Conservation (phyloP, 2,888 invertebrate genomes). For the Temnothorax unifasciatus region DNA sequence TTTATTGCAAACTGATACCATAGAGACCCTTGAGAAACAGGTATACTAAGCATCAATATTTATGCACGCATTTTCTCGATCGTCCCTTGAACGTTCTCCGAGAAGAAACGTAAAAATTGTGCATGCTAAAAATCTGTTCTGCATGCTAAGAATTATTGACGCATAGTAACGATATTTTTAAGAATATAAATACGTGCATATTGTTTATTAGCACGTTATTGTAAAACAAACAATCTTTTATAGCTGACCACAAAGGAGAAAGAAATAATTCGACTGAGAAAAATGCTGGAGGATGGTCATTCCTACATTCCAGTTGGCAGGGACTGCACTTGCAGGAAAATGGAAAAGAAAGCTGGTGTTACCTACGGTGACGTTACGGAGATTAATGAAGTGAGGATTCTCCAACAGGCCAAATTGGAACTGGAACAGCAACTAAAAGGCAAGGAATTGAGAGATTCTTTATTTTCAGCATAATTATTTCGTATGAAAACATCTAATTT, state of each 20-base stretch:
- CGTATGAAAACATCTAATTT: constrained; percentile 1
- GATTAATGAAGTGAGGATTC: constrained; percentile 87
- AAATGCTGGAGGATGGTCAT: constrained; percentile 91
- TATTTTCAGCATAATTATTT: neutral
- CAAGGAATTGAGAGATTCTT: constrained; percentile 64
- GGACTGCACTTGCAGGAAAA: constrained; percentile 90
- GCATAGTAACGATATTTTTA: constrained; percentile 1
- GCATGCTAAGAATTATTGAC: constrained; percentile 22
- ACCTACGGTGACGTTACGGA: constrained; percentile 61
- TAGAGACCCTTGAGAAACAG: constrained; percentile 82
- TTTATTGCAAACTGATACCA: constrained; percentile 80
- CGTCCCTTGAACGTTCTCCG: constrained; percentile 27
- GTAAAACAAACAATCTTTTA: constrained; percentile 53
- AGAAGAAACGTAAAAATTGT: constrained; percentile 6
- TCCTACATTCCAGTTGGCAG: constrained; percentile 89
- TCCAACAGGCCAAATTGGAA: constrained; percentile 89
- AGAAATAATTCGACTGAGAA: constrained; percentile 91
- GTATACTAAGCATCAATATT: constrained; percentile 75
- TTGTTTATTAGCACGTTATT: neutral
- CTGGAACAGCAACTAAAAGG: constrained; percentile 88
- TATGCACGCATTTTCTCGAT: constrained; percentile 59
- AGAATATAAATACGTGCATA: neutral
- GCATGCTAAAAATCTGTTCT: neutral
- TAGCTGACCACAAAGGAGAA: constrained; percentile 87
- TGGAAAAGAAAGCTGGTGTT: constrained; percentile 83